These are phyloP conservation scores for Monochamus alternatus DNA, from an alignment of 2,888 invertebrate species.

Conservation along the genomic window DNA sequence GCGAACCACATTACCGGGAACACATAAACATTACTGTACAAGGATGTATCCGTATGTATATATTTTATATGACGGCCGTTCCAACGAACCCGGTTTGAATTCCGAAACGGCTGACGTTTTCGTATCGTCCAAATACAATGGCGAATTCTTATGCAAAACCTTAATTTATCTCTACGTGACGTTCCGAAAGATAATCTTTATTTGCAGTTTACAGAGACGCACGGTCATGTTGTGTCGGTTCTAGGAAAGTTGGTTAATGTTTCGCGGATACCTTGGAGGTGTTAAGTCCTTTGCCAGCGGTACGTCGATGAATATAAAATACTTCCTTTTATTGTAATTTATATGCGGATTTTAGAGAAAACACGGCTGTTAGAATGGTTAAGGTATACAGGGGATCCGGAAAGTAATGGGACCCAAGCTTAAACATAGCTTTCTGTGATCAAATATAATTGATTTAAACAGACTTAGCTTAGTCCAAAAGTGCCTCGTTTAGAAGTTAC, in stretches of 20 bases:
- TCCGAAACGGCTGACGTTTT: slow-evolving; percentile 11
- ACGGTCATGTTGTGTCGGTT: background rate
- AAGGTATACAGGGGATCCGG: too few relatives aligned
- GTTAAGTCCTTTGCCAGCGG: background rate
- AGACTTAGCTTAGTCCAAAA: too few relatives aligned
- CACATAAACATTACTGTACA: background rate
- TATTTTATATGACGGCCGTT: background rate
- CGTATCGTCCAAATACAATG: slow-evolving; percentile 26
- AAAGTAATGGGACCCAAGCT: too few relatives aligned
- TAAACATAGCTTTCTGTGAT: too few relatives aligned
- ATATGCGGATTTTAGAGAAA: too few relatives aligned
- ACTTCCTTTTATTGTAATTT: background rate
- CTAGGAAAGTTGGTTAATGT: background rate
- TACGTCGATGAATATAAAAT: background rate
- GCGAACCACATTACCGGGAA: background rate
- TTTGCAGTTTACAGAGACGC: background rate
- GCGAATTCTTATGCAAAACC: slow-evolving; percentile 30
- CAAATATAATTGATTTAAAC: too few relatives aligned
- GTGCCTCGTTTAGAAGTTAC: too few relatives aligned
- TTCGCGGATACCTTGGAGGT: background rate
- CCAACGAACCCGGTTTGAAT: slow-evolving; percentile 3
- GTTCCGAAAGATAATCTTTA: slow-evolving; percentile 2
- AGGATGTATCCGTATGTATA: background rate
- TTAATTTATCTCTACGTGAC: slow-evolving; percentile 23
- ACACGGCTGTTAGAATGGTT: too few relatives aligned